Evolutionary conservation across 2,113 vertebrate genomes (phyloP).

Genomic region (Craseonycteris thonglongyai): DNA sequence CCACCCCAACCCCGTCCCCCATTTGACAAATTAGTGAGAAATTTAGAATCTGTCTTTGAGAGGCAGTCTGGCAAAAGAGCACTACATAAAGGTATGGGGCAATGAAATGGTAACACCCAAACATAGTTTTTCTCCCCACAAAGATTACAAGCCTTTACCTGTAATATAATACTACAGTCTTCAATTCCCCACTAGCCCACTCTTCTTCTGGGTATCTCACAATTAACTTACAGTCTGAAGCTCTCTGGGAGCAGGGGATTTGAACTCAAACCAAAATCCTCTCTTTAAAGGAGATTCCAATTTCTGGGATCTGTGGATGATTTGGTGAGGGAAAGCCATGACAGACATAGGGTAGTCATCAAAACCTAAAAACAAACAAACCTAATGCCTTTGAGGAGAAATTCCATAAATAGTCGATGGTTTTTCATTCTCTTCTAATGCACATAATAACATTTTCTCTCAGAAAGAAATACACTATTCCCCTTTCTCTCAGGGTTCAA

Average conservation of each 20-base stretch:
- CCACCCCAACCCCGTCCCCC: too few species aligned
- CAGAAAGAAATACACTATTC: not conserved
- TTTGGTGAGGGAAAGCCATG: not conserved
- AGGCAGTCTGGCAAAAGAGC: not conserved
- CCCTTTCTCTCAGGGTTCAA: not conserved
- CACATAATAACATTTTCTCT: not conserved
- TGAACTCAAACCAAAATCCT: not conserved
- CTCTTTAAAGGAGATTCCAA: not conserved
- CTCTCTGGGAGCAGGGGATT: not conserved
- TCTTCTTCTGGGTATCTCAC: not conserved
- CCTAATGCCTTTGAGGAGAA: not conserved
- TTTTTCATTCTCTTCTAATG: not conserved
- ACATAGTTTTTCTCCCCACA: not conserved
- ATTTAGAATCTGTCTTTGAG: not conserved
- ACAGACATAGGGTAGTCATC: not conserved
- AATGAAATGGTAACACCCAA: not conserved
- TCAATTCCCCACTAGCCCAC: not conserved
- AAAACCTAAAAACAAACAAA: not conserved
- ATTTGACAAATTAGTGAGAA: not conserved
- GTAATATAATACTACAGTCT: not conserved
- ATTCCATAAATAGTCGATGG: not conserved
- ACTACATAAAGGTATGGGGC: not conserved
- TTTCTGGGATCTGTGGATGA: not conserved
- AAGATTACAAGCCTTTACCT: not conserved
- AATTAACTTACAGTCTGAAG: not conserved